These are phyloP conservation scores for Centropyge bicolor DNA, from an alignment of 2,797 vertebrate species.

Conservation along the genomic window DNA sequence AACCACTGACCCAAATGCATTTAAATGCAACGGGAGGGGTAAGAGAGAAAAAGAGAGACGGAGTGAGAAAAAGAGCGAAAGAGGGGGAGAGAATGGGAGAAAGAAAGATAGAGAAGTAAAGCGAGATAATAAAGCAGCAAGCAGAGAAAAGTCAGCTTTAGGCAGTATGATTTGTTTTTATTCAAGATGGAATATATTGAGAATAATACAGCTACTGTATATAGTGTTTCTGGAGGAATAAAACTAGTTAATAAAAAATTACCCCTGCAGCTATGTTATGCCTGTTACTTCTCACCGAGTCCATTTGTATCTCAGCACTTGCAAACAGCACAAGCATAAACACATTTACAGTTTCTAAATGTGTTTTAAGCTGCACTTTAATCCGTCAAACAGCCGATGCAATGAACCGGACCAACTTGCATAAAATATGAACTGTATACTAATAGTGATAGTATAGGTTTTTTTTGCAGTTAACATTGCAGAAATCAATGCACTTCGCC, in stretches of 20 bases:
- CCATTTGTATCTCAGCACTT: conserved; percentile 32
- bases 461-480: not conserved
- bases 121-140: conserved; percentile 71
- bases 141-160: conserved; percentile 70
- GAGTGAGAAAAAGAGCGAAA: conserved; percentile 47
- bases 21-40: conserved; percentile 74
- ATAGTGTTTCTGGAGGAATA: conserved; percentile 53
- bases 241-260: conserved; percentile 66
- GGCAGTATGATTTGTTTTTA: conserved; percentile 76
- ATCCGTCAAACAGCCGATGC: conserved; percentile 1
- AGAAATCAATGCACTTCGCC: not conserved
- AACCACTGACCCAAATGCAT: conserved; percentile 84
- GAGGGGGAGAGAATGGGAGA: conserved; percentile 46
- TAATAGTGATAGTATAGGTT: not conserved
- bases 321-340: conserved; percentile 45
- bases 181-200: conserved; percentile 62
- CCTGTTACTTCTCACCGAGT: conserved; percentile 37
- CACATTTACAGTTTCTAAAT: conserved; percentile 27
- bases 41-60: conserved; percentile 50
- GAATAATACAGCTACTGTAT: conserved; percentile 57
- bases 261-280: conserved; percentile 50
- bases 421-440: not conserved
- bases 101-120: conserved; percentile 56
- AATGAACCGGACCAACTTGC: not conserved
- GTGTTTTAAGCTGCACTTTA: conserved; percentile 20